A percentile compares a stretch with the other conserved stretches of the same genome.
phyloP scores from a whole-genome alignment of 1,140 invertebrate species.

The Trachelipus rathkii region DNA sequence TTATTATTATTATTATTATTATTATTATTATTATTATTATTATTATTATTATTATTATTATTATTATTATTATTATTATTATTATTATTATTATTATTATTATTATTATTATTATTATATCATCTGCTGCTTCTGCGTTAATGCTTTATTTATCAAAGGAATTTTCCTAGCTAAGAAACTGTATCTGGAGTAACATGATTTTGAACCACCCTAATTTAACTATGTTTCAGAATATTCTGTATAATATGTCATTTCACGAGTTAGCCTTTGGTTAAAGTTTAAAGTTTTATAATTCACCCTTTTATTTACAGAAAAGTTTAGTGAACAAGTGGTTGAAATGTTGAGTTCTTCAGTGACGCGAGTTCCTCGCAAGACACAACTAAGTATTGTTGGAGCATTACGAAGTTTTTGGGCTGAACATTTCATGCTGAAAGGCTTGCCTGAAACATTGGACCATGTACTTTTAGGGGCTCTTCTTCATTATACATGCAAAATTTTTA shows the following conservation, averaged over 20 bases:
- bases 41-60: constrained; percentile 21
- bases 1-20: constrained; percentile 29
- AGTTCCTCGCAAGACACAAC: constrained; percentile 43
- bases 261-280: no score
- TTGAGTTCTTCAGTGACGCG: constrained; percentile 37
- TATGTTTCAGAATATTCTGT: no score
- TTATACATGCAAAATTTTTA: constrained; percentile 42
- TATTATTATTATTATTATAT: constrained; percentile 25
- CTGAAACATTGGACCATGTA: neutral
- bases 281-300: no score
- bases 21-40: constrained; percentile 47
- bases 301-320: constrained; percentile 38
- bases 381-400: constrained; percentile 37
- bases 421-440: constrained; percentile 18
- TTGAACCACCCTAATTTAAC: no score
- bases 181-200: no score
- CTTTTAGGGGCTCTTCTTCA: constrained; percentile 26
- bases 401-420: constrained; percentile 36
- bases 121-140: no score
- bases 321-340: constrained; percentile 42
- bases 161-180: no score
- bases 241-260: no score
- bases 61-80: neutral
- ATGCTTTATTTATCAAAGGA: no score
- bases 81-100: constrained; percentile 48